These are phyloP conservation scores for Petroica traversi DNA, from an alignment of 2,113 vertebrate species.

Conservation along the genomic window DNA sequence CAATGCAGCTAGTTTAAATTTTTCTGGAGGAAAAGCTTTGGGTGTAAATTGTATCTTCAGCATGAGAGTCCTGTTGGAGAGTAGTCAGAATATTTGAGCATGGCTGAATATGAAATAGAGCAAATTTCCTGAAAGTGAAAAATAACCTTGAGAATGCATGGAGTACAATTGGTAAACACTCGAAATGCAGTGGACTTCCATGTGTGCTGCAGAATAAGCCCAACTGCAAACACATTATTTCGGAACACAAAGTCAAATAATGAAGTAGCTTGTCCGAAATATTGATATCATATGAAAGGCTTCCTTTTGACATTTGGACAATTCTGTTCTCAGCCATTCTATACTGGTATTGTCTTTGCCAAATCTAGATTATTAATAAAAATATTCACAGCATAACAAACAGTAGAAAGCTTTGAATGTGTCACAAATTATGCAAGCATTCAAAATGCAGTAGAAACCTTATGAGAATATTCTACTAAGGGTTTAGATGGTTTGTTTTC, in stretches of 20 bases:
- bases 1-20: background rate
- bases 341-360: background rate
- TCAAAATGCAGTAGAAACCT: background rate
- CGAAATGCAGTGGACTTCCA: background rate
- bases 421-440: background rate
- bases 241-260: background rate
- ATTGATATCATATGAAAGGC: background rate
- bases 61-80: background rate
- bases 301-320: background rate
- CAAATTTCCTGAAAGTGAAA: background rate
- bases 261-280: background rate
- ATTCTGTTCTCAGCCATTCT: background rate
- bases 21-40: background rate
- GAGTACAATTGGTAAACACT: background rate
- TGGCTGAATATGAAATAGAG: background rate
- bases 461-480: background rate
- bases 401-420: background rate
- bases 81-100: background rate
- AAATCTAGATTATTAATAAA: background rate
- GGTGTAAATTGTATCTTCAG: background rate
- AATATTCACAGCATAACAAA: background rate
- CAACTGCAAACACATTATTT: background rate
- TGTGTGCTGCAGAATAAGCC: background rate
- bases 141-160: background rate
- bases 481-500: rapidly evolving